Evolutionary conservation across 2,797 vertebrate genomes (phyloP), one percentile per base, ranked within the genome.

Genomic region (Danio aesculapii): DNA sequence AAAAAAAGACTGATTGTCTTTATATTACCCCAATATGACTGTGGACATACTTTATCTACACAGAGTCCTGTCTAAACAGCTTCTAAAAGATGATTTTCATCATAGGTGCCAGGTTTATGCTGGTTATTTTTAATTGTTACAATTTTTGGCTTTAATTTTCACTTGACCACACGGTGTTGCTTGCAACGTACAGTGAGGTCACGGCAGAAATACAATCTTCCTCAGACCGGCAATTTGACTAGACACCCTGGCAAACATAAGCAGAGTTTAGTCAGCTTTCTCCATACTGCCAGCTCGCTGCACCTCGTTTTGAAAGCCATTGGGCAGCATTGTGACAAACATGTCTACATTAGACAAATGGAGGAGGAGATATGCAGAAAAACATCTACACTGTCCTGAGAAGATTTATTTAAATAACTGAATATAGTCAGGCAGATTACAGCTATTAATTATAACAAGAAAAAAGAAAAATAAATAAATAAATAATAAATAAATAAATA

Each of bases 211-310:
- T 1, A 11, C 3, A 17, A 39, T 74, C 43, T 3, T 19, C 11
- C 53, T 75, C 16, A 10, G n/a, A 44, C 46, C 12, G 5, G 49
- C 1, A 64, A 52, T 17, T 44, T 4, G 39, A 19, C 43, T 47
- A 73, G 41, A 46, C 50, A 46, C 17, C 8, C 50, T 13, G 62
- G 62, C 6, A 3, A 64, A 75, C 73, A 75, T 17, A 44, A 7
- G 17, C 55, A 16, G 41, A 59, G 55, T 73, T 73, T 46, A 21
- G 53, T 21, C 17, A 58, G 53, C 55, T 6, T 55, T 66, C 39
- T 21, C 39, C 50, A 76, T 12, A 21, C 39, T 66, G 74, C 49
- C 61, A 55, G 49, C 49, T 55, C 41, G 9, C 39, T 77, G 41
- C 61, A 44, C 11, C n/a, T 9, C 6, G 12, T 66, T 67, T 11